Base-by-base conservation (phyloP, 1,140 invertebrate species). In the Drosophila tropicalis region DNA sequence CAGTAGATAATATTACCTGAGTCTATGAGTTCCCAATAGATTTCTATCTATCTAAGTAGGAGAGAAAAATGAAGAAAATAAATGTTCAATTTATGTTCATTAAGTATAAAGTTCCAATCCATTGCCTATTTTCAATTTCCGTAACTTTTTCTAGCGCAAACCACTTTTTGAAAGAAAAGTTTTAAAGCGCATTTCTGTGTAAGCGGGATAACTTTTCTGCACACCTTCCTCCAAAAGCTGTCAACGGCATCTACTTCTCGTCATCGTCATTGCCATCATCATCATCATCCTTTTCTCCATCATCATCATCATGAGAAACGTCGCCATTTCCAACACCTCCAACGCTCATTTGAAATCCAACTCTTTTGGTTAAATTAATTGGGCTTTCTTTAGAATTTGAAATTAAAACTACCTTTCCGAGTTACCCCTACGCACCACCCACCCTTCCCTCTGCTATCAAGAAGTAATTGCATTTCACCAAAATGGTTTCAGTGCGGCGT, bases 331-430 rank as follows among this genome's bases (percentile, higher is more conserved):
- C 22, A 57, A 39, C 39, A 29, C 17, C 58, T 67, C 29, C 12
- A n/a, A 19, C 29, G 51, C 76, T 60, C 63, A 65, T 64, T 82
- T 82, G 69, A 79, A 87, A 73, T 71, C 72, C 69, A 65, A 66
- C 73, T 69, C 80, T 83, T 67, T 60, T 75, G 67, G 69, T 77
- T 87, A 87, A 51, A 87, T 87, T 89, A 87, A 87, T 87, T 86
- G 83, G 75, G 66, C 78, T 83, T 76, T 72, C 87, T 80, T 86
- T 72, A 40, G 70, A 89, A 79, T 83, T 75, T 68, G 73, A 83
- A 87, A 87, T 87, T 89, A 87, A 87, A 83, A 67, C 83, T 67
- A 62, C 67, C 79, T 64, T 56, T 17, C 44, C 6, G 17, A 19
- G 44, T 19, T 19, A 17, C 44, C 15, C 44, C 15, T 22, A 4